A percentile compares a stretch with the other conserved stretches of the same genome.
Conservation (phyloP, 2,113 vertebrate species). For the Amphilophus citrinellus region DNA sequence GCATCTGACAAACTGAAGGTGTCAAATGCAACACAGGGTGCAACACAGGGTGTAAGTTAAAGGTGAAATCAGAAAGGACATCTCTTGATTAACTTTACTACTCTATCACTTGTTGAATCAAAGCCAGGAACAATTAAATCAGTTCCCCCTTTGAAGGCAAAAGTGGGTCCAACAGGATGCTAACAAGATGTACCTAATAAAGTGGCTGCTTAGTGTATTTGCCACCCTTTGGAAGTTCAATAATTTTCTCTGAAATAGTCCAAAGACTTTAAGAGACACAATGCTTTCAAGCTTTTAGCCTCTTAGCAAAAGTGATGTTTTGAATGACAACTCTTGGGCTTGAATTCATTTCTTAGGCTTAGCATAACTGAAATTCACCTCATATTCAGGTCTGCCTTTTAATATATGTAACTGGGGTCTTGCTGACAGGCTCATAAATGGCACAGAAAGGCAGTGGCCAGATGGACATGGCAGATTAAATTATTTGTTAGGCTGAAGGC, state of each 20-base stretch:
- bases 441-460: slow-evolving; percentile 2
- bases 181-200: neutral
- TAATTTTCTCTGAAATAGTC: neutral
- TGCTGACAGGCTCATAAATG: slow-evolving; percentile 14
- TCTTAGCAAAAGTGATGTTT: neutral
- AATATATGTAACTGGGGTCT: neutral
- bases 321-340: neutral
- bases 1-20: too few species aligned
- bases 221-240: neutral
- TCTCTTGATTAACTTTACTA: neutral
- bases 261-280: neutral
- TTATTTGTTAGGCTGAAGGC: neutral
- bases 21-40: neutral
- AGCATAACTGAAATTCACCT: neutral
- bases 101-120: neutral
- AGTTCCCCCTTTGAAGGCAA: neutral
- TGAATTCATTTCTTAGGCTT: neutral
- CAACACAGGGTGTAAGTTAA: neutral
- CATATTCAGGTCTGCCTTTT: neutral
- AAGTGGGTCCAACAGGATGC: neutral
- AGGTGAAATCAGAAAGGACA: neutral
- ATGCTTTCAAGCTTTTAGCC: neutral
- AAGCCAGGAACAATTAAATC: rapidly evolving
- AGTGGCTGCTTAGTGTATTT: neutral
- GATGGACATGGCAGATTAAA: neutral